These are phyloP conservation scores for Sternarchorhynchus goeldii DNA, from an alignment of 2,797 vertebrate species.

Conservation along the genomic window DNA sequence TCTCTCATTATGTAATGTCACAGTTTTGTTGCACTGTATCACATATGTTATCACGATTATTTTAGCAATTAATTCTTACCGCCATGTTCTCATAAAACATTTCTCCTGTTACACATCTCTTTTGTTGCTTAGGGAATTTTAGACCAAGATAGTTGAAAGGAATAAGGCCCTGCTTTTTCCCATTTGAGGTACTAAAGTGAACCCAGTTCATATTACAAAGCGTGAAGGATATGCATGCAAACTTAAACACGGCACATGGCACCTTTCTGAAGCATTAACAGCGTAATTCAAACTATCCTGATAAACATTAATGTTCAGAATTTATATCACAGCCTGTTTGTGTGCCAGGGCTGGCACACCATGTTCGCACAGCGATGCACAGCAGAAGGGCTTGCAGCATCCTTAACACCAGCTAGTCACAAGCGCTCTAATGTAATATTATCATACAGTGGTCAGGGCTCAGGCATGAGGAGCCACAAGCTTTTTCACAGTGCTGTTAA, in stretches of 20 bases:
- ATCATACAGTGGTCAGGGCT: background rate
- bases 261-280: slow-evolving; percentile 36
- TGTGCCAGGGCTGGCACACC: background rate
- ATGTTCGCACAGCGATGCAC: background rate
- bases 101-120: background rate
- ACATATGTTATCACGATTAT: slow-evolving; percentile 14
- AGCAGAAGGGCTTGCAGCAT: background rate
- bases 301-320: background rate
- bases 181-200: slow-evolving; percentile 9
- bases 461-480: background rate
- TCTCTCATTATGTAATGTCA: slow-evolving; percentile 25
- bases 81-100: too few relatives aligned
- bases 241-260: slow-evolving; percentile 66
- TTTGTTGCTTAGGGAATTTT: background rate
- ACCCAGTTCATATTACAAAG: slow-evolving; percentile 24
- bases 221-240: slow-evolving; percentile 48
- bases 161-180: background rate
- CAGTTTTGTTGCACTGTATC: background rate
- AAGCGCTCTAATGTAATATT: background rate
- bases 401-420: background rate
- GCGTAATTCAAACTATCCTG: slow-evolving; percentile 43
- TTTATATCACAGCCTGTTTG: background rate
- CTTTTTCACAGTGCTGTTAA: background rate
- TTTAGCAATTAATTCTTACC: background rate
- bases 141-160: background rate